A percentile compares a stretch with the other conserved stretches of the same genome.
Evolutionary conservation across 2,797 vertebrate species (phyloP).

Genomic region (Aphelocoma californica): DNA sequence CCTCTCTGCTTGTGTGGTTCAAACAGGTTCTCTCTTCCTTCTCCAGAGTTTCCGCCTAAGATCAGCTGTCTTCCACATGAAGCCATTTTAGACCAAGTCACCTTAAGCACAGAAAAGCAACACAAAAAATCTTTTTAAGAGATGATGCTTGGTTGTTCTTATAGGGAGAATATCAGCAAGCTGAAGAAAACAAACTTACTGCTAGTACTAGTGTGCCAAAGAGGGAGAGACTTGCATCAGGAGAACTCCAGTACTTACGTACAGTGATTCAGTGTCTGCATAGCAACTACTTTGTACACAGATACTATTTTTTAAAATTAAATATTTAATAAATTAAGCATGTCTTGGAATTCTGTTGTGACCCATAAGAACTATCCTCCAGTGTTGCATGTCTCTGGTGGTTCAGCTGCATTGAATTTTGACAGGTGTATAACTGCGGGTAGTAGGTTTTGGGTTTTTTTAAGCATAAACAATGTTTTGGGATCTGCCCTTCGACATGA

Average conservation of each 20-base stretch:
- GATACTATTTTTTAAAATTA: neutral
- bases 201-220: neutral
- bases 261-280: neutral
- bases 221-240: neutral
- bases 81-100: neutral
- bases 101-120: neutral
- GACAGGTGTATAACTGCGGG: neutral
- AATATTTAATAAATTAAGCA: neutral
- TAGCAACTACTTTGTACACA: neutral
- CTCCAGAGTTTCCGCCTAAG: neutral
- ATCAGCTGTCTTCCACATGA: neutral
- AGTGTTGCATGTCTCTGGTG: neutral
- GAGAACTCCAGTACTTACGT: neutral
- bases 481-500: neutral
- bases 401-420: neutral
- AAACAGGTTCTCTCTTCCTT: neutral
- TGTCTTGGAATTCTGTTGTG: neutral
- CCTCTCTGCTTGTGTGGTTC: neutral
- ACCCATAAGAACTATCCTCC: neutral
- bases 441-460: neutral
- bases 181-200: neutral
- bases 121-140: neutral
- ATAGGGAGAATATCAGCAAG: neutral
- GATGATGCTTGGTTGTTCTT: neutral
- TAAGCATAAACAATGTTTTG: neutral